Percentiles rank a stretch among this genome's conserved stretches.
phyloP scores from a whole-genome alignment of 2,113 vertebrate genomes.

The Pogona vitticeps region DNA sequence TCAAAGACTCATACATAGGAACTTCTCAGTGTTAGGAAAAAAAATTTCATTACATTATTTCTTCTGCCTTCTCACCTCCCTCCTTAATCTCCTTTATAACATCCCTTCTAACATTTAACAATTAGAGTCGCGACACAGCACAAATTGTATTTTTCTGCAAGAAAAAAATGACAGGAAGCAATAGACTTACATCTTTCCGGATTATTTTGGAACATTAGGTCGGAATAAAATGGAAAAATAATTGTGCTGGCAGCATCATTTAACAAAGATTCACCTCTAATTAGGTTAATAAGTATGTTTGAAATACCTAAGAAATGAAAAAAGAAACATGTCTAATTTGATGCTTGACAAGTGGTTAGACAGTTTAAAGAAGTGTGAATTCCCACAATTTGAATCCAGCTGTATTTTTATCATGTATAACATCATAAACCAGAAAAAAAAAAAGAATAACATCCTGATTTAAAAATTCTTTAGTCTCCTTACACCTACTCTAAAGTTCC shows the following conservation, averaged over 20 bases:
- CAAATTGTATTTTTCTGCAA: neutral
- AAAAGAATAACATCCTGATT: too few relatives aligned
- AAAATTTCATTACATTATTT: neutral
- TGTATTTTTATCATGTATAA: neutral
- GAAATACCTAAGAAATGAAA: conserved; percentile 28
- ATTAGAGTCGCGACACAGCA: neutral
- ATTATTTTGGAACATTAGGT: neutral
- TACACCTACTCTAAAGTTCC: too few relatives aligned
- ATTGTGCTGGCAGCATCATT: conserved; percentile 44
- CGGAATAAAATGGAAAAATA: conserved; percentile 43
- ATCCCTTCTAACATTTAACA: neutral
- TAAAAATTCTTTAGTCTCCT: too few relatives aligned
- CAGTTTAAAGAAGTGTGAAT: neutral
- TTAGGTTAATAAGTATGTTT: conserved; percentile 44
- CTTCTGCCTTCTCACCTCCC: neutral
- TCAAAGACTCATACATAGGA: too few relatives aligned
- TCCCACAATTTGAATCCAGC: neutral
- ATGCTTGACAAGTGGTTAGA: conserved; percentile 2
- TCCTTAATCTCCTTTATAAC: too few relatives aligned
- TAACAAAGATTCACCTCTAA: conserved; percentile 47
- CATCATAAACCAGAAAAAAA: too few relatives aligned
- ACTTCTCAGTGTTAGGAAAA: neutral
- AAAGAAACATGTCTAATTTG: neutral
- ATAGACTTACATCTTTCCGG: conserved; percentile 8
- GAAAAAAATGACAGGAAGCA: neutral